These are phyloP conservation scores for Tetragonisca angustula DNA, from an alignment of 2,888 invertebrate genomes.

Conservation along the genomic window DNA sequence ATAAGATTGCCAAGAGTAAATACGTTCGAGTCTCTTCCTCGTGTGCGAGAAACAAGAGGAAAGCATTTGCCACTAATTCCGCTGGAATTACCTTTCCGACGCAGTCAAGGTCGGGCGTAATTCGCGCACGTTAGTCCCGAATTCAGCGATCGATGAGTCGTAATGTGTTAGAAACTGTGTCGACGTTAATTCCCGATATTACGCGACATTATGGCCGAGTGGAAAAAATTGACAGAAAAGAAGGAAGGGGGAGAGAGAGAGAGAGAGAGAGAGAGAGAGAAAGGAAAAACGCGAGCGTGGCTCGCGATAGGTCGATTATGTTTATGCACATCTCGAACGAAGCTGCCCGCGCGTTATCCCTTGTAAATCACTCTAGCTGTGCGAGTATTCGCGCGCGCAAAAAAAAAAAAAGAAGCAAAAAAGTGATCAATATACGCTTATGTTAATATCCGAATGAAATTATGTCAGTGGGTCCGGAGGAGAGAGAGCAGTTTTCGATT, in stretches of 20 bases:
- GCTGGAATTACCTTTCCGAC: slow-evolving; percentile 37
- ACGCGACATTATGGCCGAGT: slow-evolving; percentile 4
- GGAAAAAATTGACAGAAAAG: neutral
- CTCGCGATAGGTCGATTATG: slow-evolving; percentile 2
- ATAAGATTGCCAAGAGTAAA: slow-evolving; percentile 33
- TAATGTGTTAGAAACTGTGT: slow-evolving; percentile 25
- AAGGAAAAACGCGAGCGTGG: neutral
- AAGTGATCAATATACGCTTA: slow-evolving; percentile 46
- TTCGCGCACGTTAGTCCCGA: slow-evolving; percentile 43
- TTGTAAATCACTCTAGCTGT: slow-evolving; percentile 63
- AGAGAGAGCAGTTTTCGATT: slow-evolving; percentile 39
- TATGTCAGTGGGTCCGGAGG: slow-evolving; percentile 56
- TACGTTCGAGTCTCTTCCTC: slow-evolving; percentile 3
- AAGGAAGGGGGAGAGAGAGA: too few species aligned
- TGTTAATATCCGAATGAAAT: slow-evolving; percentile 62
- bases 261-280: too few species aligned
- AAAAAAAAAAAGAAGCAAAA: neutral
- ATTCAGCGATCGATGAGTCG: slow-evolving; percentile 47
- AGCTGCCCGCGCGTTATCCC: slow-evolving; percentile 42
- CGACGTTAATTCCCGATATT: slow-evolving; percentile 23
- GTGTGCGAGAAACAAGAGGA: slow-evolving; percentile 24
- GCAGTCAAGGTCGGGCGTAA: slow-evolving; percentile 49
- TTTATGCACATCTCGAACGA: slow-evolving; percentile 22
- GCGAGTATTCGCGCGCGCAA: neutral
- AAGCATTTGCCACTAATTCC: slow-evolving; percentile 36